Percentiles rank a stretch among this genome's conserved stretches.
These are phyloP conservation scores for Thecocarcelia acutangulata DNA, from an alignment of 2,888 invertebrate species.

Conservation along the genomic window DNA sequence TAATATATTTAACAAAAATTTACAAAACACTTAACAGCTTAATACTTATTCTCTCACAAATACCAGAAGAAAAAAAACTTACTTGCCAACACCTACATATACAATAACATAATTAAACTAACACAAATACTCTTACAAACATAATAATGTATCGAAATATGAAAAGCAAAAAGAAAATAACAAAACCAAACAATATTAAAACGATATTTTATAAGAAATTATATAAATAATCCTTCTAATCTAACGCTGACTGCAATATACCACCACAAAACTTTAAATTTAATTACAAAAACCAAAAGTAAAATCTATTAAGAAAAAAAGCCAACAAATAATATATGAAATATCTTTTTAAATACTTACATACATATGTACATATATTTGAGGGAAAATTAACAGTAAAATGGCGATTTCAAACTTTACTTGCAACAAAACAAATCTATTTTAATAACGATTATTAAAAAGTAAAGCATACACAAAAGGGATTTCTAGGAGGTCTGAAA, in stretches of 20 bases:
- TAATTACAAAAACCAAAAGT: constrained; percentile 57
- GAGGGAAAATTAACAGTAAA: constrained; percentile 58
- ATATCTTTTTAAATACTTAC: constrained; percentile 31
- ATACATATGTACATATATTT: constrained; percentile 10
- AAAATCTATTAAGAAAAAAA: constrained; percentile 8
- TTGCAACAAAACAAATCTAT: constrained; percentile 55
- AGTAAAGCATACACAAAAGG: constrained; percentile 40
- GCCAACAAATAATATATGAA: constrained; percentile 28
- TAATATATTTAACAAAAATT: constrained; percentile 72
- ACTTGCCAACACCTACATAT: constrained; percentile 35
- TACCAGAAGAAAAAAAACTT: background rate
- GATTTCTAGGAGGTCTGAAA: constrained; percentile 9
- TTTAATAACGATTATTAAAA: constrained; percentile 43
- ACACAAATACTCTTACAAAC: constrained; percentile 39
- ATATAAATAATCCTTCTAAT: constrained; percentile 72
- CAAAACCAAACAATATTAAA: constrained; percentile 28
- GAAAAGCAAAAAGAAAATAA: constrained; percentile 41
- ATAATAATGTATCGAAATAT: background rate
- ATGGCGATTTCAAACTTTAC: constrained; percentile 10
- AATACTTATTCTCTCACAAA: constrained; percentile 28
- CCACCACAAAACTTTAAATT: constrained; percentile 74
- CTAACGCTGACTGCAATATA: constrained; percentile 80
- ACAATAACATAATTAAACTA: constrained; percentile 35
- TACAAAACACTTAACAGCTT: constrained; percentile 55
- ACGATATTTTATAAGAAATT: constrained; percentile 38